phyloP scores from a whole-genome alignment of 1,140 invertebrate genomes.

The Leptonema lineaticorne region DNA sequence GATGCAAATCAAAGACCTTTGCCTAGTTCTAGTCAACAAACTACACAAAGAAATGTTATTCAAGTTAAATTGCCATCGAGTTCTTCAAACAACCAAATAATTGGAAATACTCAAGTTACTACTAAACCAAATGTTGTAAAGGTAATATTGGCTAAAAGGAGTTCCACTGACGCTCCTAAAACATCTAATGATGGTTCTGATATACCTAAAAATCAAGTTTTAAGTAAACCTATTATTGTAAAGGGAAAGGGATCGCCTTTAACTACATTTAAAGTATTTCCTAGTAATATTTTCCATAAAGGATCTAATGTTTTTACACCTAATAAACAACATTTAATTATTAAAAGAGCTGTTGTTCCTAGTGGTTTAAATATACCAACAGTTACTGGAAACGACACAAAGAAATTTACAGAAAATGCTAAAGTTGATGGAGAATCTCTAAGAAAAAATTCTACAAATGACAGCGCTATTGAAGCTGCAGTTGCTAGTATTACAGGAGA shows the following conservation, averaged over 20 bases:
- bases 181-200: neutral
- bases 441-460: conserved; percentile 30
- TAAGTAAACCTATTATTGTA: conserved; percentile 34
- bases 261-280: conserved; percentile 35
- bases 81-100: conserved; percentile 12
- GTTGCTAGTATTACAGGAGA: conserved; percentile 38
- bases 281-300: conserved; percentile 34
- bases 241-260: conserved; percentile 34
- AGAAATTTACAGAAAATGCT: conserved; percentile 10
- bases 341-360: conserved; percentile 28
- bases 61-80: conserved; percentile 30
- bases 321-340: conserved; percentile 26
- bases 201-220: neutral
- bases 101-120: neutral
- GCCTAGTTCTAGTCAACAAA: conserved; percentile 13
- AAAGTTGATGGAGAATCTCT: conserved; percentile 27
- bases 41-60: conserved; percentile 22
- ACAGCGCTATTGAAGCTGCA: conserved; percentile 38
- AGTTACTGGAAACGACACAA: neutral
- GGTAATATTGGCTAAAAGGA: conserved; percentile 34
- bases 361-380: conserved; percentile 23
- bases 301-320: conserved; percentile 19
- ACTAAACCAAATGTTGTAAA: conserved; percentile 31
- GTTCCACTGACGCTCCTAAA: neutral
- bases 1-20: conserved; percentile 17